Conservation (phyloP, 2,113 vertebrate genomes). For the Oxyura jamaicensis region DNA sequence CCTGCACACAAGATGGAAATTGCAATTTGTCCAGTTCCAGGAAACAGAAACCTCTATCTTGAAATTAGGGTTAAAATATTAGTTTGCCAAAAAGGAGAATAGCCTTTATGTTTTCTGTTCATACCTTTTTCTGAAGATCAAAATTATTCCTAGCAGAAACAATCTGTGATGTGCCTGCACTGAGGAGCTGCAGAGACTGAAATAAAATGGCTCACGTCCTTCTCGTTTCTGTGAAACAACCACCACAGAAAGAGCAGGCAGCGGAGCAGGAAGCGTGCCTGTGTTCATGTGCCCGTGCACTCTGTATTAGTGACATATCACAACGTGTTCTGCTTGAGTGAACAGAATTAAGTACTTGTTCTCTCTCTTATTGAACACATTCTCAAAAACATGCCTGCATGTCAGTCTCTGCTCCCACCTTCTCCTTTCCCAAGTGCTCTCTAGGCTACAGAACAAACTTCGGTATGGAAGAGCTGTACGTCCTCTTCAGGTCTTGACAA, state of each 20-base stretch:
- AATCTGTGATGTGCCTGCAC: neutral
- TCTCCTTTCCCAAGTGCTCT: neutral
- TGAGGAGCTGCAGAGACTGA: neutral
- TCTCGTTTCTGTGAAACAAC: neutral
- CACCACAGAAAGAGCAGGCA: neutral
- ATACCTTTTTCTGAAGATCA: neutral
- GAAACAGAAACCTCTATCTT: rapidly evolving
- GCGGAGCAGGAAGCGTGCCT: neutral
- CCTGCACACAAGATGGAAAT: rapidly evolving
- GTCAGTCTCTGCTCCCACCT: neutral
- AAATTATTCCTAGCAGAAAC: neutral
- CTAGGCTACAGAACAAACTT: neutral
- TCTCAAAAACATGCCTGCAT: neutral
- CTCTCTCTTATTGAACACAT: neutral
- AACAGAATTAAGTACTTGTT: neutral
- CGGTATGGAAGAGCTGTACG: neutral
- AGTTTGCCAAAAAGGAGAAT: neutral
- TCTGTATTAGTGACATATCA: neutral
- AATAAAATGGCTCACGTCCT: neutral
- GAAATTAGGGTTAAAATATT: neutral
- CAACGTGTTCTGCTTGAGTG: neutral
- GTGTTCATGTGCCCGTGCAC: neutral
- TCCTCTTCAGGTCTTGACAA: neutral
- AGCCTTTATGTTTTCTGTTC: neutral
- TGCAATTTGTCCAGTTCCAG: neutral